Conservation (phyloP, 2,113 vertebrate genomes). For the Heterochromis multidens region DNA sequence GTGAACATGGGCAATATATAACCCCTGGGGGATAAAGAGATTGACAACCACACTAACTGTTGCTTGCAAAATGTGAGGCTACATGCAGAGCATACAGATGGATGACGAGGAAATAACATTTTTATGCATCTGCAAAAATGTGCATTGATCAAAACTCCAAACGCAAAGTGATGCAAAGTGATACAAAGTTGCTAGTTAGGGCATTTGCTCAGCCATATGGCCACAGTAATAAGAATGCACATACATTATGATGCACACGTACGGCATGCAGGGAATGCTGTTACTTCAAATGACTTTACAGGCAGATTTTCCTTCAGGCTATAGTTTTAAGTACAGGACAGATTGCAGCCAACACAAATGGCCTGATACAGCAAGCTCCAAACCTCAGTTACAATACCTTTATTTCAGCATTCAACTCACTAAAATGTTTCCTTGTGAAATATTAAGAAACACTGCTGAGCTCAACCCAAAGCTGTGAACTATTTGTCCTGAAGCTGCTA, state of each 20-base stretch:
- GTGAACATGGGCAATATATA: background rate
- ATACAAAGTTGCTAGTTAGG: background rate
- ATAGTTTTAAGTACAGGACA: slow-evolving; percentile 56
- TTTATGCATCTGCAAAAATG: slow-evolving; percentile 9
- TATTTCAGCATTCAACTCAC: background rate
- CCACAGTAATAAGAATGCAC: slow-evolving; percentile 41
- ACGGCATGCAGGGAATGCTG: slow-evolving; percentile 6
- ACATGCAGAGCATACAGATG: background rate
- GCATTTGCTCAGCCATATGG: slow-evolving; percentile 46
- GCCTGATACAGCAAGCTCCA: slow-evolving; percentile 50
- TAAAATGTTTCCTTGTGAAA: background rate
- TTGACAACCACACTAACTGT: slow-evolving; percentile 2
- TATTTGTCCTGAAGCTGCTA: background rate
- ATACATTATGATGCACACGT: slow-evolving; percentile 37
- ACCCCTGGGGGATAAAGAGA: background rate
- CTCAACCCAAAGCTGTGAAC: background rate
- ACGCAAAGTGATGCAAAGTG: background rate
- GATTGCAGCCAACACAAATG: slow-evolving; percentile 38
- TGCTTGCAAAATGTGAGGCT: background rate
- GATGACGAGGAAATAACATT: background rate
- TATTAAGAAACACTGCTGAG: background rate
- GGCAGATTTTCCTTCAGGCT: slow-evolving; percentile 59
- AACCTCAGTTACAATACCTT: slow-evolving; percentile 14
- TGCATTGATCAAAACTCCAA: slow-evolving; percentile 30
- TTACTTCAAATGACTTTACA: slow-evolving; percentile 50